Evolutionary conservation across 2,888 invertebrate species (phyloP), one percentile per base, ranked within the genome.

Genomic region (Temnothorax rugatulus): DNA sequence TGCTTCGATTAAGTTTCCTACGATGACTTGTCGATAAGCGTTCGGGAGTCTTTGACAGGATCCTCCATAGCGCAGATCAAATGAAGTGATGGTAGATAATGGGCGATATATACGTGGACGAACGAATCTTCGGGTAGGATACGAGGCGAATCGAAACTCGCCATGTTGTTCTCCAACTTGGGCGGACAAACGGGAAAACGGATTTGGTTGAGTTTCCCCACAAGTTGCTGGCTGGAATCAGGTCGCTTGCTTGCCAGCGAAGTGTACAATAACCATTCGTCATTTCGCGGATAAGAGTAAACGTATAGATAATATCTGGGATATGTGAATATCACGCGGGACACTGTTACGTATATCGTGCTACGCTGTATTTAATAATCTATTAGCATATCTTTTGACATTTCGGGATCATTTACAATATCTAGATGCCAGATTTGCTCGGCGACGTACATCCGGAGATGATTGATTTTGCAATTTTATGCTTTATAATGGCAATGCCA

Each of bases 151-250:
- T 34, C 44, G 57, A 68, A 77, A 44, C 29, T 77, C 68, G 52
- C 41, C 41, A n/a, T 41, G 77, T 74, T 74, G 73, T 77, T 77
- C 77, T 77, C 77, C 44, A 77, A 77, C 77, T 77, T 66, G 54
- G 29, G n/a, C 77, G 44, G 68, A 11, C 77, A 57, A 66, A 57
- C 54, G 54, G 77, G 77, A 77, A 77, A 77, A 77, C 44, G 77
- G 77, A 77, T 77, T 77, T 68, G 68, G 68, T 77, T 41, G 63
- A 77, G 77, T 77, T 77, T 77, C 29, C 11, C 54, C 54, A 44
- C 54, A 68, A 77, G 68, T 77, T 68, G 18, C 38, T 13, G 47
- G 15, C 29, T 68, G 25, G 52, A 76, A 76, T 77, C 77, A 68
- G 68, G 66, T 77, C 68, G 77, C 77, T 44, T 57, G 57, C 41